Evolutionary conservation across 2,113 vertebrate species (phyloP), one percentile per base, ranked within the genome.

Genomic region (Pygathrix nemaeus): DNA sequence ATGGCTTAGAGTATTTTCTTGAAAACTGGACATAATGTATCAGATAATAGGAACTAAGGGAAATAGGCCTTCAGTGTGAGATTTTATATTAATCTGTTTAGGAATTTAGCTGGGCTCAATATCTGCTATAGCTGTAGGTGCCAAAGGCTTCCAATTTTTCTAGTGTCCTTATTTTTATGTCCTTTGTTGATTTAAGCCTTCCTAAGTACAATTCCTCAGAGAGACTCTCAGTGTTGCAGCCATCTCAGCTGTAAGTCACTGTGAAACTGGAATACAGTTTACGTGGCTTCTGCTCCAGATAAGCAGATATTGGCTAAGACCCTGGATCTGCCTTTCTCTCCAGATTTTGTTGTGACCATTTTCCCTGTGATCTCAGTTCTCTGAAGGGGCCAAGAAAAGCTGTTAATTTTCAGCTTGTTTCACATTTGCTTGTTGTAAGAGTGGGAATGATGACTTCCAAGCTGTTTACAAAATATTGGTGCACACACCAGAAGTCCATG

Each of bases 311-410:
- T 61, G 25, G 10, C 40, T 64, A 14, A 35, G 20, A 55, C 70
- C 86, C 43, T 38, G 30, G 5, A 76, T 92, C 81, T 88, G 10
- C 66, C 43, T 64, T 72, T 64, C 23, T 79, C 13, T 94, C 48
- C 11, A 79, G n/a, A 50, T 88, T 93, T 88, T 43, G 11, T n/a
- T 61, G 8, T 81, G 30, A 96, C 40, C 21, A 17, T 94, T 82
- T 93, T 17, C 14, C 3, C 72, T 78, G 9, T 88, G 50, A 40
- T 55, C 45, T 78, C 23, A 32, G 35, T 93, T 93, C 72, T 95
- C 80, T 81, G 12, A 48, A 23, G 9, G 6, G 3, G 50, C 30
- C 35, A 72, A 61, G 30, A 84, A 83, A 57, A 75, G 25, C 50
- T 90, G 10, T 8, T 83, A 18, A 38, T 5, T 61, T 90, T 78